Percentiles rank a stretch among this genome's conserved stretches.
Conservation (phyloP, 2,113 vertebrate species). For the Scolopax mira region DNA sequence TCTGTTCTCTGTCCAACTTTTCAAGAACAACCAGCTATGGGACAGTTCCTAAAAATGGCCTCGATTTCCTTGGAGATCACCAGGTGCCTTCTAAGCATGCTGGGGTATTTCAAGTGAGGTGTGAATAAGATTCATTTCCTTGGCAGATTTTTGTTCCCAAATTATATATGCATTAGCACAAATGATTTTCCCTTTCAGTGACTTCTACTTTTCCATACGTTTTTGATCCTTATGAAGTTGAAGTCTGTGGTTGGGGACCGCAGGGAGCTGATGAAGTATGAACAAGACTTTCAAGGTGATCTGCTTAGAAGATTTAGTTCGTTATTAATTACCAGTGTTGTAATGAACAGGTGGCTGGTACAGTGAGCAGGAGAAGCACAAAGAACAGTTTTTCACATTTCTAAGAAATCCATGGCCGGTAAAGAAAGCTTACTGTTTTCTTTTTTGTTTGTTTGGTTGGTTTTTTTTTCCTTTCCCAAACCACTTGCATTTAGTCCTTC, state of each 20-base stretch:
- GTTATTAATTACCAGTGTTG: background rate
- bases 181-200: background rate
- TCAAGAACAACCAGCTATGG: background rate
- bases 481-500: background rate
- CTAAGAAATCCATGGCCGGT: background rate
- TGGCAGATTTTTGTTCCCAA: background rate
- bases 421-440: background rate
- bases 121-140: background rate
- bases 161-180: background rate
- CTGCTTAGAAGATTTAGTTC: background rate
- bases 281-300: slow-evolving; percentile 27
- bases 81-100: background rate
- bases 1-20: background rate
- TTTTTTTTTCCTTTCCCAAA: background rate
- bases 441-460: background rate
- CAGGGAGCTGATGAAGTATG: background rate
- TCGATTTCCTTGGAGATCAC: background rate
- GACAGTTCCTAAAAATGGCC: background rate
- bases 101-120: background rate
- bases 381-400: background rate
- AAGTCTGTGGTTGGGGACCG: background rate
- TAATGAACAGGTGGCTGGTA: background rate
- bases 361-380: background rate
- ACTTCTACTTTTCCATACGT: background rate
- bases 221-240: background rate